Base-by-base conservation (phyloP, 2,888 invertebrate species). In the Drosophila neotestacea region DNA sequence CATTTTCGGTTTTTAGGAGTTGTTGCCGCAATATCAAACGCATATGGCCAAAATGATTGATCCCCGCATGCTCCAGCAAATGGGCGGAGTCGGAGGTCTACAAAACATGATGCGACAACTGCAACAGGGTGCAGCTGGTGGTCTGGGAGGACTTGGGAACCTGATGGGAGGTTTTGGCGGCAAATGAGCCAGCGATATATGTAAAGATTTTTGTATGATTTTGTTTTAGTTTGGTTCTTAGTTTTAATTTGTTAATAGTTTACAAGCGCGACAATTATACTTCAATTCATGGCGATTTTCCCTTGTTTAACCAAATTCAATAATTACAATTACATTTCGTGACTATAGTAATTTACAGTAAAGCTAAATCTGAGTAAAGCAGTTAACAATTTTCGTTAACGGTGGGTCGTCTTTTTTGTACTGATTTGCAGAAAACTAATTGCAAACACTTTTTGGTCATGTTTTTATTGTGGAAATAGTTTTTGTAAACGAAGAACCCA, bases 31-130 rank as follows among this genome's bases (percentile, higher is more conserved):
- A 16, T 16, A 16, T 16, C 16, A n/a, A n/a, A n/a, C n/a, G 93
- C 99, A 99, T 93, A 99, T 99, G 98, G 99, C 99, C 6, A 98
- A 98, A 93, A 99, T 99, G 98, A 99, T 99, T 96, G 99, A 99
- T 93, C 99, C 99, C 0, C 94, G 98, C 67, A 98, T 99, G 79
- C 94, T 99, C 54, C 98, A 99, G 89, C 99, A 99, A 90, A 96
- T 96, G 98, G 98, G 99, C 82, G 99, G 99, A 28, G 98, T 99
- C 95, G 95, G 96, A 22, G 99, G 99, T 0, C 94, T 99, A 27
- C 98, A 99, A 92, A 98, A 96, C 91, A 99, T 99, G 97, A 99
- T 99, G 99, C 94, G 97, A 85, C 99, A 93, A 72, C 62, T 93
- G 79, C 95, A 95, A 77, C 95, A 95, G 82, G 95, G 95, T 11